Conservation (phyloP, 1,140 invertebrate species). For the Andricus grossulariae region DNA sequence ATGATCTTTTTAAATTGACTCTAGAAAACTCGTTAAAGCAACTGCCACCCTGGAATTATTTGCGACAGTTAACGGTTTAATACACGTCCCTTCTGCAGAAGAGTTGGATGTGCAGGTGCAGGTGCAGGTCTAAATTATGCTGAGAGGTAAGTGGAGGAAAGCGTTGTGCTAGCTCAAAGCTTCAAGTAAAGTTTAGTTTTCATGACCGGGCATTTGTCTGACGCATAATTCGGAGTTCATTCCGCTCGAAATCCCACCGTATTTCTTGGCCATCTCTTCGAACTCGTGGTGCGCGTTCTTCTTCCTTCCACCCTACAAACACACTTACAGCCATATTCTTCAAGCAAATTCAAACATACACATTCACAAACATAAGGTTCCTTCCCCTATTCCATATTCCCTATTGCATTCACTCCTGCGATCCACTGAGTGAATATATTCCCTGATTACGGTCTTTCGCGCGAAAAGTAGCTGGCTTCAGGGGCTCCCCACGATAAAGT, state of each 20-base stretch:
- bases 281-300: slow-evolving; percentile 5
- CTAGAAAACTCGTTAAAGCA: background rate
- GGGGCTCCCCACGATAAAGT: slow-evolving; percentile 12
- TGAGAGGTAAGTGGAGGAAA: slow-evolving; percentile 50
- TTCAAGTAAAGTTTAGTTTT: slow-evolving; percentile 64
- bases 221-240: slow-evolving; percentile 63
- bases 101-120: slow-evolving; percentile 8
- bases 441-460: slow-evolving; percentile 39
- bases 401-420: background rate
- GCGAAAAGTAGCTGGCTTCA: slow-evolving; percentile 1
- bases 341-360: background rate
- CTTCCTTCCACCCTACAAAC: slow-evolving; percentile 30
- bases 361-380: slow-evolving; percentile 7
- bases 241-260: slow-evolving; percentile 52
- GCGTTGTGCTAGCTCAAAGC: slow-evolving; percentile 52
- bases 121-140: slow-evolving; percentile 45
- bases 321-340: background rate
- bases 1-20: too few relatives aligned
- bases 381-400: background rate
- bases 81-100: background rate
- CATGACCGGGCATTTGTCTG: slow-evolving; percentile 64
- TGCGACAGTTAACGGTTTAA: slow-evolving; percentile 23
- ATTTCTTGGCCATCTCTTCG: slow-evolving; percentile 45
- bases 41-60: background rate
- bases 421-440: slow-evolving; percentile 32